Conservation (phyloP, 2,888 invertebrate genomes). For the Leucophora obtusa region DNA sequence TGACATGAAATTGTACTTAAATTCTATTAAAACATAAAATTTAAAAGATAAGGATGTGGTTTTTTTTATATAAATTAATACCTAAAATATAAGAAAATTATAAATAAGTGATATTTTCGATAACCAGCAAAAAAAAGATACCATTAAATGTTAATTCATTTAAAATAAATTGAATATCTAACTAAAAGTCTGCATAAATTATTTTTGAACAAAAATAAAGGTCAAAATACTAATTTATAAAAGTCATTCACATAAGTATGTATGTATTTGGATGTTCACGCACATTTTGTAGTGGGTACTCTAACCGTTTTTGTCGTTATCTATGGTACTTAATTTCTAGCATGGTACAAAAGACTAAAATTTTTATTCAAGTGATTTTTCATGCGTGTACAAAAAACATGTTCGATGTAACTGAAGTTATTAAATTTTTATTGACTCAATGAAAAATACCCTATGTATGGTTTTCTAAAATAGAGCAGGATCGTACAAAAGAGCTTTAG, state of each 20-base stretch:
- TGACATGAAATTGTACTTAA: background rate
- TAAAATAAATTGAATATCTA: too few relatives aligned
- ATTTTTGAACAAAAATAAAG: background rate
- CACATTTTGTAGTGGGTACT: background rate
- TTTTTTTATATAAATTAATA: too few relatives aligned
- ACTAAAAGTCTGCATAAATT: background rate
- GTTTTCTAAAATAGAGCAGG: too few relatives aligned
- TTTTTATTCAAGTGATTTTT: background rate
- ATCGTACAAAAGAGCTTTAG: too few relatives aligned
- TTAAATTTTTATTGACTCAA: background rate
- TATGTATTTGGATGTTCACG: background rate
- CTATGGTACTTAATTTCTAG: constrained; percentile 36
- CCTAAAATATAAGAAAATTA: too few relatives aligned
- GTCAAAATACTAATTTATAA: background rate
- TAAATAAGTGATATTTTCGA: too few relatives aligned
- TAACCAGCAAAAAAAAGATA: too few relatives aligned
- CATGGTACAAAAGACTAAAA: constrained; percentile 8
- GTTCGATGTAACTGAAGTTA: background rate
- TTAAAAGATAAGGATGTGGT: background rate
- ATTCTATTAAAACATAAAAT: background rate
- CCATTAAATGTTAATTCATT: too few relatives aligned
- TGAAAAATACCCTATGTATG: background rate
- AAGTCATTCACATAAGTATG: background rate
- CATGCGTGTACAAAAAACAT: constrained; percentile 8
- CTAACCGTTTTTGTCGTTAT: background rate